phyloP scores from a whole-genome alignment of 2,797 vertebrate genomes.

The Poecilia velifera region DNA sequence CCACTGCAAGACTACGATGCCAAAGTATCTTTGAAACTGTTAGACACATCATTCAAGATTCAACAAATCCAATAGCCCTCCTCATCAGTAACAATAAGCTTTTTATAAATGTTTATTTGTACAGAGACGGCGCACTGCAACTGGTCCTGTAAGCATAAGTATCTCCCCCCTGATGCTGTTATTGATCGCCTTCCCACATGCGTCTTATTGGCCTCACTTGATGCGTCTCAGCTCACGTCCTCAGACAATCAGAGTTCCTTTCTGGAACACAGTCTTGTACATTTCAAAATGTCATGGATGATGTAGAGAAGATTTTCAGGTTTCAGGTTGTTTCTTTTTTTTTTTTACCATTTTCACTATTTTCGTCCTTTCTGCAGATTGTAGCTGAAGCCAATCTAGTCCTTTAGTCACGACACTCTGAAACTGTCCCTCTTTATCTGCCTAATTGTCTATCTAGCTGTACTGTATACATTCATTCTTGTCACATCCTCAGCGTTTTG shows the following conservation, averaged over 20 bases:
- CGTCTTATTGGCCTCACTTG: conserved; percentile 20
- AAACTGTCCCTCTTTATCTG: conserved; percentile 40
- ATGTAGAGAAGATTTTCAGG: conserved; percentile 8
- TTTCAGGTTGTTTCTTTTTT: not conserved
- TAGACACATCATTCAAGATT: not conserved
- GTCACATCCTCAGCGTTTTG: conserved; percentile 19
- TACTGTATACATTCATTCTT: conserved; percentile 61
- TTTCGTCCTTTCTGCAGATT: conserved; percentile 4
- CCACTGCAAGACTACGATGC: not conserved
- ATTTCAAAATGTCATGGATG: conserved; percentile 9
- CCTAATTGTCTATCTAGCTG: conserved; percentile 70
- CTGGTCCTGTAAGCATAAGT: not conserved
- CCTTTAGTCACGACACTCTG: conserved; percentile 16
- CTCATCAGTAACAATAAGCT: not conserved
- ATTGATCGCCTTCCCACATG: not conserved
- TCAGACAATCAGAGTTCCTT: conserved; percentile 56
- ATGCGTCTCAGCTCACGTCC: conserved; percentile 30
- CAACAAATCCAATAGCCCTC: not conserved
- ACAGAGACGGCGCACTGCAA: not conserved
- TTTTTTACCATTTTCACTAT: not conserved
- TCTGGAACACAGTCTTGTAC: conserved; percentile 24
- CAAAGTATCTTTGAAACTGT: not conserved
- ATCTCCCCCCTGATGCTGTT: not conserved
- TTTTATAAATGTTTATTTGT: not conserved
- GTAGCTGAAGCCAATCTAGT: not conserved